Evolutionary conservation across 2,888 invertebrate genomes (phyloP), one percentile per base, ranked within the genome.

Genomic region (Eubasilissa splendida): DNA sequence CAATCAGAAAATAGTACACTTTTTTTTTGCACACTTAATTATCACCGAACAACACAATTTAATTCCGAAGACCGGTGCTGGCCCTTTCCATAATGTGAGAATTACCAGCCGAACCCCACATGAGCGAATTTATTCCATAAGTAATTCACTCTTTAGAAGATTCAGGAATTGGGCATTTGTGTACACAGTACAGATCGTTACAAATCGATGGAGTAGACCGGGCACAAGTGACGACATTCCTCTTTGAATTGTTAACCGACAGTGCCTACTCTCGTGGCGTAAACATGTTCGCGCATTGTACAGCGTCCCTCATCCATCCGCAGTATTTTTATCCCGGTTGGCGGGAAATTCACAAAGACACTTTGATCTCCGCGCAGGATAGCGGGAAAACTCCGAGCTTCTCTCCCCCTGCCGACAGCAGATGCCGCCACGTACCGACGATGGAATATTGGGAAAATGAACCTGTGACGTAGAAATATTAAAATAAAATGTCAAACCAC

Each of bases 331-430:
- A 56, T 56, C 22, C n/a, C 42, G 22, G 53, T 71, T 56, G 54
- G 71, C 56, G 71, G 33, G 31, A 56, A 71, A 71, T 71, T 56
- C 54, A 71, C 56, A 31, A 31, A 11, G 54, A 71, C 56, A 31
- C 71, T 71, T 71, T 71, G 71, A 71, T 68, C 68, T 56, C 54
- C 54, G 56, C 14, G 42, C 12, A 12, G 71, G 31, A 71, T 53
- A 71, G 54, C 71, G 68, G 68, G 68, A 68, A 68, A 50, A 68
- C 50, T 71, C 71, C 71, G 33, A 0, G 4, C n/a, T 3, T 10
- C 68, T n/a, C 14, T 12, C 68, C n/a, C 8, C 4, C n/a, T 52
- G 7, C 68, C n/a, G 22, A 22, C 68, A n/a, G 12, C 50, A 12
- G 52, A 11, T 31, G 10, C 10, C 33, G 22, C 31, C 14, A 31